Conservation (phyloP, 2,113 vertebrate species). For the Sylvia atricapilla region DNA sequence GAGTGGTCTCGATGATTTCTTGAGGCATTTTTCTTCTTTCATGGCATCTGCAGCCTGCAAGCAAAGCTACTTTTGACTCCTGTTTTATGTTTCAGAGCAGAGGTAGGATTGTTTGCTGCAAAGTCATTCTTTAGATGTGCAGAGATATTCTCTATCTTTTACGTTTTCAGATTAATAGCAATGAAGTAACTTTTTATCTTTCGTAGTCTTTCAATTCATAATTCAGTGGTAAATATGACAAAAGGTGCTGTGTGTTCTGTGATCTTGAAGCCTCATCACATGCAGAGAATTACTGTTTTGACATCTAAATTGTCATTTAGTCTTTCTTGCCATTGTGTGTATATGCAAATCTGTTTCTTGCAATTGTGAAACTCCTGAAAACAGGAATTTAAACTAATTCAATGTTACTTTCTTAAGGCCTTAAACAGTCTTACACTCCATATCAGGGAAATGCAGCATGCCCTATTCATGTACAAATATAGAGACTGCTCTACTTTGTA, state of each 20-base stretch:
- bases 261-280: background rate
- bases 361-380: background rate
- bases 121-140: background rate
- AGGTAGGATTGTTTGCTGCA: background rate
- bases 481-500: background rate
- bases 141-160: background rate
- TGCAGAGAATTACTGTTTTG: conserved; percentile 16
- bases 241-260: background rate
- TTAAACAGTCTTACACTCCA: background rate
- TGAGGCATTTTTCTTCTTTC: background rate
- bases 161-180: background rate
- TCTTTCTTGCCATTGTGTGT: background rate
- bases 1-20: background rate
- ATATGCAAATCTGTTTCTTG: background rate
- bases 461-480: background rate
- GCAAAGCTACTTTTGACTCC: background rate
- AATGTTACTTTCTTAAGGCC: background rate
- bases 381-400: background rate
- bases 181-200: background rate
- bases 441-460: background rate
- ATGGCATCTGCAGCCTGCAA: background rate
- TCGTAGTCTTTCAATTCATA: background rate
- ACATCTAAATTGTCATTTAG: conserved; percentile 17
- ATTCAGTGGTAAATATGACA: background rate
- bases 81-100: background rate